Conservation (phyloP, 92 coral and sea anemone species). For the Micromussa lordhowensis region DNA sequence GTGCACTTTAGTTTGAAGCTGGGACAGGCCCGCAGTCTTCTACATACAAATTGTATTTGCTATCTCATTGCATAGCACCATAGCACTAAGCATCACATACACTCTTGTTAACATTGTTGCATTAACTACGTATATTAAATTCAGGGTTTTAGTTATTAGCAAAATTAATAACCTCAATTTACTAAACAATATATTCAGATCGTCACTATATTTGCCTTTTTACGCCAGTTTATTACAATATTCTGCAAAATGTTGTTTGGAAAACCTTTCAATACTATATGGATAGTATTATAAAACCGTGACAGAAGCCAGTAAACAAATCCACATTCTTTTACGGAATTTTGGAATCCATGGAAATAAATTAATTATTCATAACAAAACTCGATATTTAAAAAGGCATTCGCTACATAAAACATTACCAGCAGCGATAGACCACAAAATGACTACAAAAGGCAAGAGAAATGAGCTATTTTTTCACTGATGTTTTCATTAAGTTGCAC, state of each 20-base stretch:
- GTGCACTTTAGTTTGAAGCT: too few species aligned
- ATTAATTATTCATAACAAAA: constrained; percentile 3
- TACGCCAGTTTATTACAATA: too few species aligned
- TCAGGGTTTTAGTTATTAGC: too few species aligned
- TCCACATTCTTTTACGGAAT: background rate
- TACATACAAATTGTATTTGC: too few species aligned
- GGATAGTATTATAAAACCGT: background rate
- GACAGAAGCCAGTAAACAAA: background rate
- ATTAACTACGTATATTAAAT: too few species aligned
- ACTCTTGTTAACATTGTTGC: too few species aligned
- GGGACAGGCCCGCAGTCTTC: too few species aligned
- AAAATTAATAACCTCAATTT: too few species aligned
- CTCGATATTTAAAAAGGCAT: background rate
- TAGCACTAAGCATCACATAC: too few species aligned
- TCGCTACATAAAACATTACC: background rate
- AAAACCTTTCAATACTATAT: background rate
- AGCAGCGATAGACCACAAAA: background rate
- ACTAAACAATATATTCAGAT: too few species aligned
- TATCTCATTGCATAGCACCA: too few species aligned
- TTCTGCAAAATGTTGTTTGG: background rate
- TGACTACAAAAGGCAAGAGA: background rate
- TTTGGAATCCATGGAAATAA: constrained; percentile 6
- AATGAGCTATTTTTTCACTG: background rate
- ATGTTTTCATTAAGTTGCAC: background rate
- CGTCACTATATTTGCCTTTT: too few species aligned